A percentile compares a stretch with the other conserved stretches of the same genome.
phyloP scores from a whole-genome alignment of 1,140 invertebrate species.

The Babylonia areolata region DNA sequence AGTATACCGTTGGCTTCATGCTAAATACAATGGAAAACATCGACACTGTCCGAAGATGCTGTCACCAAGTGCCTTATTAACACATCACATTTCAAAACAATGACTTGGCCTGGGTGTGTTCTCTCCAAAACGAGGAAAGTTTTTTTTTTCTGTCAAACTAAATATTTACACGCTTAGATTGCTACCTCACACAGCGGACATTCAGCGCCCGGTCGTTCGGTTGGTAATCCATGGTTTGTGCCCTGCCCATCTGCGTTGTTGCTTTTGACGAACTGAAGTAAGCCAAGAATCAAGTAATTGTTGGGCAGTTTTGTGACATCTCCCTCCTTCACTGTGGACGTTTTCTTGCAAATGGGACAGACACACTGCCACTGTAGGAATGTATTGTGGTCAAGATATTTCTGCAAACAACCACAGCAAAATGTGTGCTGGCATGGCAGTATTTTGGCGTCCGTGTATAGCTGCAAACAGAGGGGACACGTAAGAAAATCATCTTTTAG shows the following conservation, averaged over 20 bases:
- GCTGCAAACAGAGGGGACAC: slow-evolving; percentile 46
- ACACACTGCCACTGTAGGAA: neutral
- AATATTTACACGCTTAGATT: no score
- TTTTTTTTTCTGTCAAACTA: neutral
- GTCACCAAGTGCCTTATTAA: no score
- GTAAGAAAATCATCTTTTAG: slow-evolving; percentile 36
- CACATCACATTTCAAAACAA: no score
- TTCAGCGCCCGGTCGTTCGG: neutral
- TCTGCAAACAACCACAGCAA: slow-evolving; percentile 45
- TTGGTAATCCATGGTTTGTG: neutral
- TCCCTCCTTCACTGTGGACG: slow-evolving; percentile 21
- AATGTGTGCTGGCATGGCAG: slow-evolving; percentile 52
- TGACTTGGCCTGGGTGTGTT: no score
- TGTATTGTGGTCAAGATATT: slow-evolving; percentile 25
- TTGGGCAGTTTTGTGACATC: slow-evolving; percentile 34
- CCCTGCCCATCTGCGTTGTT: neutral
- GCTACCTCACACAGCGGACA: slow-evolving; percentile 33
- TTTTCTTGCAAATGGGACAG: slow-evolving; percentile 42
- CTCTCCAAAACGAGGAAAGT: no score
- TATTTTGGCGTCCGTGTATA: slow-evolving; percentile 40
- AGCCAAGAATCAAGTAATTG: slow-evolving; percentile 23
- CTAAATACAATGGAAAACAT: no score
- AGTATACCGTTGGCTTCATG: no score
- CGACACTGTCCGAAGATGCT: no score
- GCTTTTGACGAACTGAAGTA: slow-evolving; percentile 14